Evolutionary conservation across 2,888 invertebrate species (phyloP).

Genomic region (Tenthredo distinguenda): DNA sequence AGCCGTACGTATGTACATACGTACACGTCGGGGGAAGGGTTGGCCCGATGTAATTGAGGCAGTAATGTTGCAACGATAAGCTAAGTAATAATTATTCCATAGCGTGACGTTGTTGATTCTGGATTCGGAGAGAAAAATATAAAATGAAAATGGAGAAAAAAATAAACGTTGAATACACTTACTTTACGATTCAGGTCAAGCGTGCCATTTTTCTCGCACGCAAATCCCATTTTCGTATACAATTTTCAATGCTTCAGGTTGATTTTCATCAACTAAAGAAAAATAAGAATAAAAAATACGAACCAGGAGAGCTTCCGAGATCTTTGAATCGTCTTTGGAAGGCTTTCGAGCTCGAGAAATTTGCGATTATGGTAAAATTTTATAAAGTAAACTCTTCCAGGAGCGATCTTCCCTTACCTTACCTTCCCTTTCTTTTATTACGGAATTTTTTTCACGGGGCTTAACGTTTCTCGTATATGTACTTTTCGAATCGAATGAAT

Average conservation of each 20-base stretch:
- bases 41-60: background rate
- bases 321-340: background rate
- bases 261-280: background rate
- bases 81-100: constrained; percentile 13
- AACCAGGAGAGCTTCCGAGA: background rate
- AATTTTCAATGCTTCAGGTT: background rate
- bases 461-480: background rate
- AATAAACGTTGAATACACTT: background rate
- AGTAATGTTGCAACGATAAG: background rate
- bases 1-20: background rate
- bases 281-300: background rate
- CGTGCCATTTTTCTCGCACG: constrained; percentile 15
- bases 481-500: background rate
- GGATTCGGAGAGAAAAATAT: background rate
- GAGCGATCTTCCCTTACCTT: background rate
- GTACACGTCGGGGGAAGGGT: background rate
- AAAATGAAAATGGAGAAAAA: background rate
- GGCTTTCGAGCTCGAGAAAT: background rate
- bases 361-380: background rate
- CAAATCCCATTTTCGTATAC: background rate
- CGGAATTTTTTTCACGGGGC: background rate
- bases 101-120: constrained; percentile 32
- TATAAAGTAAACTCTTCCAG: background rate
- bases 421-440: background rate
- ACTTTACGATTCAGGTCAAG: background rate